Base-by-base conservation (phyloP, 2,888 invertebrate genomes). In the Trachelus troglodyta region DNA sequence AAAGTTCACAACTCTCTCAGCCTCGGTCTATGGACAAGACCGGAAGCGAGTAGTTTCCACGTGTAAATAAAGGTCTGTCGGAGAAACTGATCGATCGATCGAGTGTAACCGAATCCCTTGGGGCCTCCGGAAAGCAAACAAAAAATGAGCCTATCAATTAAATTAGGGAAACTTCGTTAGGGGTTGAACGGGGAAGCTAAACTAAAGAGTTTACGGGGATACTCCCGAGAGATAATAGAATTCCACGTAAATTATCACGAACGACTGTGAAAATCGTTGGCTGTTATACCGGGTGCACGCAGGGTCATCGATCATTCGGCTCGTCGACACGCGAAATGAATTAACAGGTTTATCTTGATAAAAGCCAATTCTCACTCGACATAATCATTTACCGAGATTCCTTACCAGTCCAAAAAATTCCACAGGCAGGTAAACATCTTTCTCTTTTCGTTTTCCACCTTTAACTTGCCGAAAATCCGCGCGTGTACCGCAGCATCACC, bases 371-470 rank as follows among this genome's bases (percentile, higher is more conserved):
- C 15, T 40, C 40, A 56, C 40, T 23, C 40, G 40, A 23, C 40
- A 1, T 0, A 23, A 56, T 23, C 6, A 9, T 23, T 56, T 23
- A 23, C 23, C 23, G 23, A 56, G 15, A 23, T 73, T 84, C 91
- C 93, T 93, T 90, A 93, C 93, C 93, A 94, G 89, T 94, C 94
- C 93, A 94, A 94, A 81, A 94, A 92, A 88, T 94, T 93, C 93
- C 94, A 94, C 86, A 94, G 92, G 90, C 94, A 94, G 86, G 93
- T 93, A 88, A 94, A 94, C 94, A 94, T 94, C 23, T 56, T 56
- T 56, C 6, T 23, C 40, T 2, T 56, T 6, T 23, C 23, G 6
- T 0, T 23, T 9, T 23, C 9, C 40, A 23, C 6, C 0, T 56
- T 56, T 0, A 56, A 56, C 6, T 9, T 9, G 6, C 1, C 40